These are phyloP conservation scores for Zygothrica quintamaculata DNA, from an alignment of 2,888 invertebrate species.

Conservation along the genomic window DNA sequence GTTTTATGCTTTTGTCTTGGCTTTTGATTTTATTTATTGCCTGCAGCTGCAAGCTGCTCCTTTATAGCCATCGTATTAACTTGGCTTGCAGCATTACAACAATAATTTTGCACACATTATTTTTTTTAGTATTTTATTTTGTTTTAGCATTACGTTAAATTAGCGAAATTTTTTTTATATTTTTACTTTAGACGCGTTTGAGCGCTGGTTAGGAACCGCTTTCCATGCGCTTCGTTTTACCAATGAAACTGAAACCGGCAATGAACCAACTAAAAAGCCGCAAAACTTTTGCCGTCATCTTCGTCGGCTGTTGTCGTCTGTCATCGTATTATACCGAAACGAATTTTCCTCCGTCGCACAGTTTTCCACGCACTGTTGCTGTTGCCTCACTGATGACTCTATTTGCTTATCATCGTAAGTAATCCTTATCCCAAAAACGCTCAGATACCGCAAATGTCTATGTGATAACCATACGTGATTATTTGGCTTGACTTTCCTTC, in stretches of 20 bases:
- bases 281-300: conserved; percentile 46
- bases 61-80: conserved; percentile 26
- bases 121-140: conserved; percentile 7
- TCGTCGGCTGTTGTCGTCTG: conserved; percentile 32
- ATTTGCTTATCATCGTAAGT: conserved; percentile 55
- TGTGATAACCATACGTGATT: conserved; percentile 52
- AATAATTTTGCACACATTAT: conserved; percentile 29
- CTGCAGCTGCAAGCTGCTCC: conserved; percentile 59
- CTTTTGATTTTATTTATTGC: conserved; percentile 49
- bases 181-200: too few species aligned
- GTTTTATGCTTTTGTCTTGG: neutral
- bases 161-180: conserved; percentile 31
- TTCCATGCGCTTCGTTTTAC: conserved; percentile 63
- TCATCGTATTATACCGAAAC: conserved; percentile 18
- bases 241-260: conserved; percentile 74
- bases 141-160: conserved; percentile 38
- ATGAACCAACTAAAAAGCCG: conserved; percentile 55
- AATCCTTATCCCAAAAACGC: conserved; percentile 52
- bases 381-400: conserved; percentile 35
- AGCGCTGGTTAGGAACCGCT: conserved; percentile 60
- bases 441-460: conserved; percentile 40
- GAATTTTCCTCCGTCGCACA: conserved; percentile 24
- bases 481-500: too few species aligned
- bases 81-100: conserved; percentile 17
- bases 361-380: conserved; percentile 28